Base-by-base conservation (phyloP, 53 echinoderm and acorn worm genomes). In the Paracentrotus lividus region DNA sequence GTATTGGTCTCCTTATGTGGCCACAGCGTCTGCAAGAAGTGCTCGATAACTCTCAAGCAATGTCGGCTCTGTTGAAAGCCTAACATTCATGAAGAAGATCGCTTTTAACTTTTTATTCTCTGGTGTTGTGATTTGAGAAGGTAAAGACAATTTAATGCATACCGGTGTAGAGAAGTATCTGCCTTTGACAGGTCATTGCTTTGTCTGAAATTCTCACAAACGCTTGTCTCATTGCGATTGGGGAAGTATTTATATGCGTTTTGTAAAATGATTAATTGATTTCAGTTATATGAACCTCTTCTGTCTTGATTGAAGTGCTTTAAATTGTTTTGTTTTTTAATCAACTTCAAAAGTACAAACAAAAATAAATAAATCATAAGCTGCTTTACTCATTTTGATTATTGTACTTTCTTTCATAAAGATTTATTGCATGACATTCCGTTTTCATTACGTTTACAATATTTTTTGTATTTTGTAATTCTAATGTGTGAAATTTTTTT, bases 1-100 rank as follows among this genome's bases (percentile, higher is more conserved):
- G n/a, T n/a, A n/a, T n/a, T n/a, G n/a, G n/a, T n/a, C n/a, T n/a
- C 95, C 88, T 94, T 98, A 34, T 97, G 98, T 44, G 97, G 98
- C 5, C 98, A 98, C 90, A 94, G 93, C 85, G 94, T 96, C 68
- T 98, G 97, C 88, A 95, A 96, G 93, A 97, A 95, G 90, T 97
- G 97, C 65, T 92, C 96, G 72, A 96, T 95, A 66, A 88, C 97
- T 15, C 49, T 58, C 13, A 97, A 96, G 88, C 93, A 95, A 16
- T 97, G 98, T 59, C 96, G 88, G 15, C 96, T 98, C 87, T 98
- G 97, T 58, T 53, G 98, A 0, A 98, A 98, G 69, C 94, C 98
- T 42, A 98, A n/a, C n/a, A n/a, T n/a, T 98, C 61, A 97, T 96
- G 2, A 55, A 57, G 86, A 97, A 95, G 90, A 97, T 98, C 8